Percentiles rank a stretch among this genome's conserved stretches.
phyloP scores from a whole-genome alignment of 2,888 invertebrate species.

The Heliconius sara region DNA sequence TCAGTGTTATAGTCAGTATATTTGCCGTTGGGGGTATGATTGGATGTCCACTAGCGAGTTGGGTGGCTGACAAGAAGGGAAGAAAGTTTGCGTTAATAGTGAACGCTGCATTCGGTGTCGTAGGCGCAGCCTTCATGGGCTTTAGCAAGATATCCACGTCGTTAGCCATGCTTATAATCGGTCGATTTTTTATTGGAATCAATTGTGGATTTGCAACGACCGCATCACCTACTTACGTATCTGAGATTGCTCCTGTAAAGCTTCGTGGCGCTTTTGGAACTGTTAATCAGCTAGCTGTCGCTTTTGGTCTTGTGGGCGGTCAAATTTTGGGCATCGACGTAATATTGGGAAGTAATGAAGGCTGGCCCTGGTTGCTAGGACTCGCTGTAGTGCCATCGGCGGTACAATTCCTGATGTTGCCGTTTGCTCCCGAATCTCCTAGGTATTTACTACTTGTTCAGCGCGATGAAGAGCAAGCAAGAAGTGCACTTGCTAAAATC shows the following conservation, averaged over 20 bases:
- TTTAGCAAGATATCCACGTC: constrained; percentile 85
- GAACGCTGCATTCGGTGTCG: constrained; percentile 86
- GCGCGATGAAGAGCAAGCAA: constrained; percentile 72
- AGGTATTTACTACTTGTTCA: constrained; percentile 71
- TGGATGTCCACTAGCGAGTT: constrained; percentile 90
- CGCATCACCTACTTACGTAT: constrained; percentile 80
- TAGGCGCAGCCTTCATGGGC: constrained; percentile 87
- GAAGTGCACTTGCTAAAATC: constrained; percentile 66
- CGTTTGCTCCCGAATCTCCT: constrained; percentile 77
- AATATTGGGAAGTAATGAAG: constrained; percentile 74
- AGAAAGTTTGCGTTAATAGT: constrained; percentile 86
- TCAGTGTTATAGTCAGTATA: constrained; percentile 88
- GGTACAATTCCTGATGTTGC: constrained; percentile 71
- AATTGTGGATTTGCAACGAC: constrained; percentile 87
- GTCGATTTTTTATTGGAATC: constrained; percentile 89
- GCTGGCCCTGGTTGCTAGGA: constrained; percentile 80
- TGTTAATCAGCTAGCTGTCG: constrained; percentile 79
- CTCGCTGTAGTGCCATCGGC: constrained; percentile 73
- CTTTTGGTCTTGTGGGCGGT: constrained; percentile 72
- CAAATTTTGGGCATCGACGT: constrained; percentile 78
- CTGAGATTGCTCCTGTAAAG: constrained; percentile 75
- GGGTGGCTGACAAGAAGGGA: constrained; percentile 88
- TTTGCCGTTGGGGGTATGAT: constrained; percentile 92
- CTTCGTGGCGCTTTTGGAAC: constrained; percentile 80
- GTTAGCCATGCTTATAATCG: constrained; percentile 88